phyloP scores from a whole-genome alignment of 1,140 invertebrate genomes.

The Zaprionus inermis region DNA sequence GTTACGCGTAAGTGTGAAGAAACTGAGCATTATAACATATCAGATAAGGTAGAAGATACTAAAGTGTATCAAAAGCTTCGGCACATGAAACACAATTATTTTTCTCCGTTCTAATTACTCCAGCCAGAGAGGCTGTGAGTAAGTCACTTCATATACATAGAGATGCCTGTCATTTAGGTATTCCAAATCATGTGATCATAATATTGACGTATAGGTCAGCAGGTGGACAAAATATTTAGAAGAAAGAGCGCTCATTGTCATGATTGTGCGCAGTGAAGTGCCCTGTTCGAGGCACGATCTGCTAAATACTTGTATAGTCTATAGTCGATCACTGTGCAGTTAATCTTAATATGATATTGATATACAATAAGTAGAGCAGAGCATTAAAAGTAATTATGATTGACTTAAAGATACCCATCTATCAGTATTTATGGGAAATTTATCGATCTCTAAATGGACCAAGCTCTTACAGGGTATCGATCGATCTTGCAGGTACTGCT shows the following conservation, averaged over 20 bases:
- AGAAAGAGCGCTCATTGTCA: conserved; percentile 2
- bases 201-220: not conserved
- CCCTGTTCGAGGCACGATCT: not conserved
- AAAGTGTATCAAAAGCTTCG: not conserved
- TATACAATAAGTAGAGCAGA: not conserved
- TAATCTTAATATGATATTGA: not conserved
- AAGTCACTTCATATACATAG: not conserved
- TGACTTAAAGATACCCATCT: not conserved
- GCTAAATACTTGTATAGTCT: not conserved
- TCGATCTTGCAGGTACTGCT: not conserved
- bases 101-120: not conserved
- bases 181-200: conserved; percentile 4
- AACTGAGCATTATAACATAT: not conserved
- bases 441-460: too few species aligned
- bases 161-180: not conserved
- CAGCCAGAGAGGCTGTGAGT: not conserved
- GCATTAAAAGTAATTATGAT: not conserved
- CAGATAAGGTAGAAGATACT: not conserved
- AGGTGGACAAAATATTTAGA: not conserved
- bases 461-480: conserved; percentile 11
- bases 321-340: too few species aligned
- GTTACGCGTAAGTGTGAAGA: too few species aligned
- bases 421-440: not conserved
- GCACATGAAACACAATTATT: not conserved
- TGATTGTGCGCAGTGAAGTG: not conserved